Conservation (phyloP, 2,797 vertebrate genomes). For the Rachycentron canadum region DNA sequence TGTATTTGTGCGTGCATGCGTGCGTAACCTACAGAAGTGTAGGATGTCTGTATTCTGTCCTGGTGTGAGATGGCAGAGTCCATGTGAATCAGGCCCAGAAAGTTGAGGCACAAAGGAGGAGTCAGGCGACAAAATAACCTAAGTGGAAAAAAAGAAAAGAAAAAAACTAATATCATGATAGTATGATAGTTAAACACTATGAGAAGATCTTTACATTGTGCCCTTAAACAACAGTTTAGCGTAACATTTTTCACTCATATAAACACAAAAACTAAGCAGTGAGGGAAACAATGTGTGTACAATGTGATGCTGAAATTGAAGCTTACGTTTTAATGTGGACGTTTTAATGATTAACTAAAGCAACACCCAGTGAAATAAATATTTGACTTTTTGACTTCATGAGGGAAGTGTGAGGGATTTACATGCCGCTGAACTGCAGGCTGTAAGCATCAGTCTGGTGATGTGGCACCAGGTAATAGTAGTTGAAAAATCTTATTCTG, state of each 20-base stretch:
- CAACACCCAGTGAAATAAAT: background rate
- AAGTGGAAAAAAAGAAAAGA: conserved; percentile 22
- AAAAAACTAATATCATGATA: background rate
- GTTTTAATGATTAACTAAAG: background rate
- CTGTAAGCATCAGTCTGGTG: conserved; percentile 98
- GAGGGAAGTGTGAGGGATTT: conserved; percentile 83
- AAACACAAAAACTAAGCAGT: conserved; percentile 1
- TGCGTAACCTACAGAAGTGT: conserved; percentile 90
- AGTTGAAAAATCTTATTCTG: conserved; percentile 95
- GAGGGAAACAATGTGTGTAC: background rate
- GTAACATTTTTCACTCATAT: background rate
- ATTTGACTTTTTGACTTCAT: background rate
- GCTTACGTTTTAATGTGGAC: background rate
- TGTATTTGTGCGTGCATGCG: conserved; percentile 7
- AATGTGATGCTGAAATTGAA: background rate
- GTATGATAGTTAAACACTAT: background rate
- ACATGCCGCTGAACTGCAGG: conserved; percentile 98
- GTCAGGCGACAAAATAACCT: conserved; percentile 97
- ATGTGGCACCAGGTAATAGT: conserved; percentile 94
- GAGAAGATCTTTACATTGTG: background rate
- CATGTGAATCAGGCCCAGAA: conserved; percentile 98
- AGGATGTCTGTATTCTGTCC: conserved; percentile 92
- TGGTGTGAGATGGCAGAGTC: conserved; percentile 93
- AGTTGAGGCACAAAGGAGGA: conserved; percentile 96
- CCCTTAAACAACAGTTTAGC: background rate